Evolutionary conservation across 92 coral and sea anemone species (phyloP), one percentile per base, ranked within the genome.

Genomic region (Parazoanthus atlanticus): DNA sequence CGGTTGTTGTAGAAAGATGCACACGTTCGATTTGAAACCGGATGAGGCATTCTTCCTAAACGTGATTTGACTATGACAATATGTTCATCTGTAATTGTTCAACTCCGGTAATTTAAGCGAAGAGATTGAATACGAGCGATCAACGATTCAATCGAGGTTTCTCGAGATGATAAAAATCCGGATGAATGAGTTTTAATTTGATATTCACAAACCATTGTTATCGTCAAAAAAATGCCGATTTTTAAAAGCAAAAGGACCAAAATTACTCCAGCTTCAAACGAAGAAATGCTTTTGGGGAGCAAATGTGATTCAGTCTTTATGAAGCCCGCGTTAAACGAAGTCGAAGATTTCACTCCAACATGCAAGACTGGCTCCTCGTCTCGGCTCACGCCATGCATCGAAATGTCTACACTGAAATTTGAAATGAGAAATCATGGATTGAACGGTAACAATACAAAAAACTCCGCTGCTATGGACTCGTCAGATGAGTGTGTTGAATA

Each of bases 391-490:
- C 91, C 93, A 21, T 87, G 11, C 49, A 8, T 56, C 2, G 23
- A 81, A 74, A 74, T 87, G 77, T 86, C 93, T 17, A 88, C 93
- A 40, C 46, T 91, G 88, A 88, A 88, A 64, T 82, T 74, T 52
- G 85, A 91, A 9, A 73, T 88, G 5, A 88, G 70, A 82, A 70
- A 87, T 47, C 56, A 88, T 38, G 88, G 61, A 9, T 65, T 67
- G 85, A 90, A 65, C 43, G 79, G 71, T 19, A 32, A 25, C 17
- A 70, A 79, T 36, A 41, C 29, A 15, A 36, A 41, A 33, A 75
- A 19, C 16, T 36, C 52, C 12, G 25, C 79, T 23, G 3, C 3
- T 25, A 41, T 41, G 79, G 79, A 75, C 25, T 38, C 52, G 79
- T 19, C 49, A 21, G 79, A 75, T 75, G 79, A 75, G 49, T 75